Base-by-base conservation (phyloP, 2,113 vertebrate species). In the Narcine bancroftii region DNA sequence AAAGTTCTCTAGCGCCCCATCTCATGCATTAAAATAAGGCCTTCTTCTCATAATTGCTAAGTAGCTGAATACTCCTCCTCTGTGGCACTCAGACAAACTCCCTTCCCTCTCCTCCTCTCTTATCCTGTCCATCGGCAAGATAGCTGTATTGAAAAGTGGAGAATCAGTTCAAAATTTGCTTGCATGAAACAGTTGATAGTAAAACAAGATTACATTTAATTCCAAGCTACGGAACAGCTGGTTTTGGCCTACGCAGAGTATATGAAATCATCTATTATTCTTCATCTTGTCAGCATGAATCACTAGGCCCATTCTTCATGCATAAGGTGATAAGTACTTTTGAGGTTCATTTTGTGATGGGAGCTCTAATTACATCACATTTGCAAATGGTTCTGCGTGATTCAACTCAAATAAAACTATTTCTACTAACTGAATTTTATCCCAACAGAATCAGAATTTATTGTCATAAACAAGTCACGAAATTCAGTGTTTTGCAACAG, bases 281-380 rank as follows among this genome's bases (percentile, higher is more conserved):
- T 42, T 69, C 89, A 45, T 69, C 29, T 65, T 91, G 65, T 66
- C 85, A 89, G n/a, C 17, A 19, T 47, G 39, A 91, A 69, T 71
- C 42, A 71, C 65, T 47, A 65, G 39, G 21, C 9, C 89, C 24
- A 26, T 91, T 69, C 42, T 26, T 91, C 89, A 91, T 5, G 42
- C 89, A 91, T 26, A 69, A 65, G n/a, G 60, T 89, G 85, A 36
- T 39, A 89, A 71, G 36, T 45, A 91, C 63, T n/a, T 87, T 36
- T 13, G 81, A 87, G 50, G 19, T 87, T 60, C 17, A 63, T 87
- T 60, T 36, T 60, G 53, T 63, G 53, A 87, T 6, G 33, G 11
- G 53, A 63, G 53, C 60, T 36, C 15, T 87, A 87, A 87, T 60
- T 87, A 87, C 81, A 87, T 7, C 81, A 63, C 60, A 19, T 36